A percentile compares a stretch with the other conserved stretches of the same genome.
Conservation (phyloP, 1,140 invertebrate species). For the Drosophila subpulchrella region DNA sequence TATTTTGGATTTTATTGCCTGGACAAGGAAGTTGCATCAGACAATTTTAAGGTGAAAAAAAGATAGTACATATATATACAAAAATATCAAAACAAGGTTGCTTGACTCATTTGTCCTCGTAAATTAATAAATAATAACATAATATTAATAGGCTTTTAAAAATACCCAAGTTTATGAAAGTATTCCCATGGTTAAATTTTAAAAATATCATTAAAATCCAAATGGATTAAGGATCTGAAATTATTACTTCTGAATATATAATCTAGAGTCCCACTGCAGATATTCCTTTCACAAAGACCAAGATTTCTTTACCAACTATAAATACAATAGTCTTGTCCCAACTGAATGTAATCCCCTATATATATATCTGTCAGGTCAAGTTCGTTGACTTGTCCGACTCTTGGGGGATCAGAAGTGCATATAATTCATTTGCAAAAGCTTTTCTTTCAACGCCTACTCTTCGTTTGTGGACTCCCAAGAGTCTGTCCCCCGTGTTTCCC, state of each 20-base stretch:
- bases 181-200: too few species aligned
- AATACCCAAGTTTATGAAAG: too few species aligned
- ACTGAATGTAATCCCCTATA: conserved; percentile 19
- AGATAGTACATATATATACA: too few species aligned
- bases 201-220: too few species aligned
- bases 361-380: conserved; percentile 33
- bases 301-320: conserved; percentile 22
- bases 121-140: too few species aligned
- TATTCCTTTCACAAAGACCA: neutral
- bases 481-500: neutral
- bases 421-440: conserved; percentile 33
- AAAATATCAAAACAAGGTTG: too few species aligned
- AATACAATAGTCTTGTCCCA: conserved; percentile 11
- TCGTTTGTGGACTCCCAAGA: conserved; percentile 7
- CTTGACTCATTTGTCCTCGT: too few species aligned
- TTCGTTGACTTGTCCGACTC: conserved; percentile 44
- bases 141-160: too few species aligned
- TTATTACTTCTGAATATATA: too few species aligned
- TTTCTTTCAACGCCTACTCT: conserved; percentile 48
- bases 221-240: too few species aligned
- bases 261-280: too few species aligned
- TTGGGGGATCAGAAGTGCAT: conserved; percentile 39
- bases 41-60: too few species aligned
- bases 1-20: conserved; percentile 16
- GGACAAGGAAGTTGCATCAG: neutral